Evolutionary conservation across 2,888 invertebrate genomes (phyloP).

Genomic region (Amblyjoppa proteus): DNA sequence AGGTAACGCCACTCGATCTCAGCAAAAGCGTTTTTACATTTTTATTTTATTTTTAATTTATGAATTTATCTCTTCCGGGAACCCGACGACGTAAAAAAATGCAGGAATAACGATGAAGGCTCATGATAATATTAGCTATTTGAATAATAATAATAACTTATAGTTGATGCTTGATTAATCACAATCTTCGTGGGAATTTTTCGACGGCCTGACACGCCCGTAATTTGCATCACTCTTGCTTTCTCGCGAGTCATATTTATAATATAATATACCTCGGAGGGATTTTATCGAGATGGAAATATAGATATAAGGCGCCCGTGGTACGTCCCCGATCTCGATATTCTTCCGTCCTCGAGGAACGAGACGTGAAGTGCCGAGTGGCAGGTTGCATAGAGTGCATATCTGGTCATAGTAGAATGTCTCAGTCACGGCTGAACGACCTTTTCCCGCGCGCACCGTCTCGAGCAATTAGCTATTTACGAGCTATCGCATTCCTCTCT

Average conservation of each 20-base stretch:
- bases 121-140: constrained; percentile 12
- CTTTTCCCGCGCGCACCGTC: constrained; percentile 63
- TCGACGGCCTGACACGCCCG: constrained; percentile 31
- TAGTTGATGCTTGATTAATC: constrained; percentile 45
- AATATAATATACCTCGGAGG: constrained; percentile 4
- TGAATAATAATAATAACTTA: constrained; percentile 13
- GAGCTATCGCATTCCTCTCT: constrained; percentile 75
- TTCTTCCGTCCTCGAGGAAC: constrained; percentile 53
- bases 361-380: constrained; percentile 39
- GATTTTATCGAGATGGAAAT: constrained; percentile 3
- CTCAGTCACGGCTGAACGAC: constrained; percentile 66
- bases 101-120: not conserved
- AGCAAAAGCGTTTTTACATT: not conserved
- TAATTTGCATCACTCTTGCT: constrained; percentile 49
- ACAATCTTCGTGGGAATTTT: constrained; percentile 44
- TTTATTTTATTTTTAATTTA: not conserved
- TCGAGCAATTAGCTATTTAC: constrained; percentile 76
- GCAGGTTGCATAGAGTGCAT: constrained; percentile 46
- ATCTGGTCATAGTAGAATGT: constrained; percentile 37
- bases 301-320: not conserved
- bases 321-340: constrained; percentile 46
- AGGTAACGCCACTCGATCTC: not conserved
- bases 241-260: constrained; percentile 26
- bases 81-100: not conserved
- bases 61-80: not conserved